Evolutionary conservation across 2,797 vertebrate species (phyloP).

Genomic region (Rhynchotus rufescens): DNA sequence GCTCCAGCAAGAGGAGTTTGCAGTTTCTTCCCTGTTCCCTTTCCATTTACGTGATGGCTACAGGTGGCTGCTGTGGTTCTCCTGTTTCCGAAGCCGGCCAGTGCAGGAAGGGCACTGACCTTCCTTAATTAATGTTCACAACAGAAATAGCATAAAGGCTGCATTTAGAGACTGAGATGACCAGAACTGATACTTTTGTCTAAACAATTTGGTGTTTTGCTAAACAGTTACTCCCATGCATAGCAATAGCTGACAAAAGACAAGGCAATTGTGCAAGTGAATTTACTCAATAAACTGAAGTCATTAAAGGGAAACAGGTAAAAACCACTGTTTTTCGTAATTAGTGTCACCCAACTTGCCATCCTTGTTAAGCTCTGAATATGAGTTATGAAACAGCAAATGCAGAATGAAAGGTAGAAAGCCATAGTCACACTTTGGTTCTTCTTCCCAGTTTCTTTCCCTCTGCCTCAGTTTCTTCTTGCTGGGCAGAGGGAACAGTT

Average conservation of each 20-base stretch:
- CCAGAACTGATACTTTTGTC: neutral
- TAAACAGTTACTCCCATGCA: neutral
- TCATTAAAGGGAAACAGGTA: neutral
- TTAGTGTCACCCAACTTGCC: neutral
- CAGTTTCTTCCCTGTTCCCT: neutral
- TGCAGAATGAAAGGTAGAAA: neutral
- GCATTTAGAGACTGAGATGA: neutral
- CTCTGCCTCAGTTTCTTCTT: neutral
- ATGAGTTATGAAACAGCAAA: neutral
- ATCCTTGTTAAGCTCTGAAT: neutral
- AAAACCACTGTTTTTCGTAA: neutral
- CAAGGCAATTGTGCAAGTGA: neutral
- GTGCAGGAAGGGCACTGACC: neutral
- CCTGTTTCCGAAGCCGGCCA: neutral
- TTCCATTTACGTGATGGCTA: neutral
- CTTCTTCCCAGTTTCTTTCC: neutral
- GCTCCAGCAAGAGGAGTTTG: neutral
- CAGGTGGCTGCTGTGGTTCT: neutral
- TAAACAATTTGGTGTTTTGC: constrained; percentile 12
- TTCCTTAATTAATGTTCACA: neutral
- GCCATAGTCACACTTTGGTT: neutral
- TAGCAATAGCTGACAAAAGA: constrained; percentile 13
- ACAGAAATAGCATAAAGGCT: neutral
- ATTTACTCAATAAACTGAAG: neutral
- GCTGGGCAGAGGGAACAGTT: neutral